Percentiles rank a stretch among this genome's conserved stretches.
Evolutionary conservation across 2,113 vertebrate species (phyloP).

Genomic region (Elgaria multicarinata): DNA sequence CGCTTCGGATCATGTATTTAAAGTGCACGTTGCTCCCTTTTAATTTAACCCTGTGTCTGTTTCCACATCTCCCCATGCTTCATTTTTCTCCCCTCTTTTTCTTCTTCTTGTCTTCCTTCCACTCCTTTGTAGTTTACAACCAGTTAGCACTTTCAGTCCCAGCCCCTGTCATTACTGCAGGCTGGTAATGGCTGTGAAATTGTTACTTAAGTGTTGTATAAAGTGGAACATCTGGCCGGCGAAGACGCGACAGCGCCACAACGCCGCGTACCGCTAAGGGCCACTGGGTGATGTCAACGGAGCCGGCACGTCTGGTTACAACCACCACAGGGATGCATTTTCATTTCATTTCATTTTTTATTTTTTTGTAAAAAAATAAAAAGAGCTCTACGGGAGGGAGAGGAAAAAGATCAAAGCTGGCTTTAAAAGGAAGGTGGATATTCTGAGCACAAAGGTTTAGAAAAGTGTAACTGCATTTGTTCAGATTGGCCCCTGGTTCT

Average conservation of each 20-base stretch:
- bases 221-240: conserved; percentile 56
- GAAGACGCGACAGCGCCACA: conserved; percentile 20
- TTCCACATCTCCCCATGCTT: conserved; percentile 23
- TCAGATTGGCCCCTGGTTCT: background rate
- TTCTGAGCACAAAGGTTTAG: background rate
- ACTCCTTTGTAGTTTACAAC: conserved; percentile 46
- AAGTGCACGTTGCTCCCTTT: conserved; percentile 42
- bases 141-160: conserved; percentile 54
- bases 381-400: rapidly evolving
- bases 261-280: conserved; percentile 23
- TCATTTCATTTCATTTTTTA: background rate
- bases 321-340: conserved; percentile 11
- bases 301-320: background rate
- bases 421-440: rapidly evolving
- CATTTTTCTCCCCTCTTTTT: too few relatives aligned
- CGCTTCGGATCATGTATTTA: conserved; percentile 33
- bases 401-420: background rate
- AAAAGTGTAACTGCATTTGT: background rate
- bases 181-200: conserved; percentile 64
- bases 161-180: conserved; percentile 41
- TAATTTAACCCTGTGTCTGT: conserved; percentile 48
- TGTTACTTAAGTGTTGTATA: conserved; percentile 51
- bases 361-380: too few relatives aligned
- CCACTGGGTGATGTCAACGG: background rate
- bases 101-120: background rate